Evolutionary conservation across 1,140 invertebrate genomes (phyloP).

Genomic region (Ostrea edulis): DNA sequence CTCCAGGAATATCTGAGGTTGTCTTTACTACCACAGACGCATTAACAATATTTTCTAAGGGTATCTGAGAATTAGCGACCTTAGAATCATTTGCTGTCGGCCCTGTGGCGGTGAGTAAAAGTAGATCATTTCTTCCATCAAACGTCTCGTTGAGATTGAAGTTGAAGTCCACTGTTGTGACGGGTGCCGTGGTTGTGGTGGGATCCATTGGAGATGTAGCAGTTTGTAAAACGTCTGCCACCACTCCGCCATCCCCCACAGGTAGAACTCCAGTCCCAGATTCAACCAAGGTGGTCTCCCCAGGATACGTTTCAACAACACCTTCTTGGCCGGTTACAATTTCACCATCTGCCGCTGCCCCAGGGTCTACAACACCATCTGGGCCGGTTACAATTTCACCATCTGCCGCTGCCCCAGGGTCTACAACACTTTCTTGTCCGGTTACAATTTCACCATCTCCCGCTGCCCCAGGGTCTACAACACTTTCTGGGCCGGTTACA

Average conservation of each 20-base stretch:
- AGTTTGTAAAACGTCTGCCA: neutral
- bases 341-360: neutral
- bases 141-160: neutral
- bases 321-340: neutral
- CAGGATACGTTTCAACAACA: neutral
- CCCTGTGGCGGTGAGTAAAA: neutral
- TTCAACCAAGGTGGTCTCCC: neutral
- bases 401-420: no score
- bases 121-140: slow-evolving; percentile 8
- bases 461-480: no score
- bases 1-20: neutral
- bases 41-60: neutral
- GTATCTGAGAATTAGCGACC: neutral
- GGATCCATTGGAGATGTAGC: neutral
- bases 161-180: slow-evolving; percentile 11
- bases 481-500: no score
- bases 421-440: no score
- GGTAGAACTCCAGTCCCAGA: neutral
- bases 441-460: no score
- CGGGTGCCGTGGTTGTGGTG: neutral
- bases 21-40: neutral
- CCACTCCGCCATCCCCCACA: neutral
- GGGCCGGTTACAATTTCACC: neutral
- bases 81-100: neutral
- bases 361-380: neutral